Conservation (phyloP, 2,797 vertebrate species). For the Gadopsis bispinosus region DNA sequence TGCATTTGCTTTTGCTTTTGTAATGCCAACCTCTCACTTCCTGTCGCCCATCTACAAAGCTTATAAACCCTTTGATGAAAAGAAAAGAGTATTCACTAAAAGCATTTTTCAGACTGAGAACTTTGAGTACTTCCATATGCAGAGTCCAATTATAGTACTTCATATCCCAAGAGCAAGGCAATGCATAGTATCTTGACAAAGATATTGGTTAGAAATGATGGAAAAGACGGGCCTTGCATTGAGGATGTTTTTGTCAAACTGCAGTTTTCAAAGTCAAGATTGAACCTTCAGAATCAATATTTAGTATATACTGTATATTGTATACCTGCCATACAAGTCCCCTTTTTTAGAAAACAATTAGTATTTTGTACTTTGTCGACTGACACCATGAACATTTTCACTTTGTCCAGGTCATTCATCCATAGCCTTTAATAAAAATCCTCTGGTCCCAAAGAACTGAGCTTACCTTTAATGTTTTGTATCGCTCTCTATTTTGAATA, state of each 20-base stretch:
- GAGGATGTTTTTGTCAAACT: neutral
- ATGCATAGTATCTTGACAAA: neutral
- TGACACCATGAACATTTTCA: neutral
- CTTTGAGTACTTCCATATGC: neutral
- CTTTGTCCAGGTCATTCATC: neutral
- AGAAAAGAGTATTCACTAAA: constrained; percentile 4
- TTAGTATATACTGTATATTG: neutral
- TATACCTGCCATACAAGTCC: neutral
- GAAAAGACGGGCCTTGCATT: neutral
- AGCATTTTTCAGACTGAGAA: neutral
- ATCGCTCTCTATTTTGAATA: neutral
- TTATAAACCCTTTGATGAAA: constrained; percentile 27
- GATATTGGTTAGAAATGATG: neutral
- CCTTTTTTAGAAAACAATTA: neutral
- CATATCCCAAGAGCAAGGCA: neutral
- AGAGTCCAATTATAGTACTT: neutral
- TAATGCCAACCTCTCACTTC: constrained; percentile 32
- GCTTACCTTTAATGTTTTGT: neutral
- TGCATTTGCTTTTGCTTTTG: constrained; percentile 32
- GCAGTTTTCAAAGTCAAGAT: neutral
- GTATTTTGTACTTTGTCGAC: neutral
- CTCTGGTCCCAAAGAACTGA: neutral
- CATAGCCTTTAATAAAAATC: constrained; percentile 8
- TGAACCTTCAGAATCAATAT: neutral
- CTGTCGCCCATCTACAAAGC: constrained; percentile 14